Conservation (phyloP, 2,113 vertebrate species). For the Herpetotheres cachinnans region DNA sequence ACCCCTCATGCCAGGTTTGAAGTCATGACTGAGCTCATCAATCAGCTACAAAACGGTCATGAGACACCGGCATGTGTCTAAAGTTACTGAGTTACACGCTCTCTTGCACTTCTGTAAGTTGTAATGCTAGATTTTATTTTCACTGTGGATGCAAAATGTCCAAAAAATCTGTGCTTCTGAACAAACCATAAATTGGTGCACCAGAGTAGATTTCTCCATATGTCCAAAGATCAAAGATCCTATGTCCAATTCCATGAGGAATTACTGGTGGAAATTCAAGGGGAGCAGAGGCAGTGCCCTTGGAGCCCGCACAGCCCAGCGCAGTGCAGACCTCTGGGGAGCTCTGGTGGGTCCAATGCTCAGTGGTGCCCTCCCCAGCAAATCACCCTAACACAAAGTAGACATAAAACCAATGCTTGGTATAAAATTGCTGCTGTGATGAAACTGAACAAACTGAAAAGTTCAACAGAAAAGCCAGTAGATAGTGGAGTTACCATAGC, state of each 20-base stretch:
- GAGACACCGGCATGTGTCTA: background rate
- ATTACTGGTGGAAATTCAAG: background rate
- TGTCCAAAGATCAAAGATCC: background rate
- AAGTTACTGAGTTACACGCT: background rate
- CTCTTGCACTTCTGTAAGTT: background rate
- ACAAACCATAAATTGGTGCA: background rate
- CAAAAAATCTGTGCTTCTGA: background rate
- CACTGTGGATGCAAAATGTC: background rate
- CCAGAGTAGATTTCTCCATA: background rate
- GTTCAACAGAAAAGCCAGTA: background rate
- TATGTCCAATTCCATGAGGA: background rate
- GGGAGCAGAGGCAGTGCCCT: background rate
- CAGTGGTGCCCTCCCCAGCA: background rate
- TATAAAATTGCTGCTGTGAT: background rate
- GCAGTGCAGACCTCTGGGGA: background rate
- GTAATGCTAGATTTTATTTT: background rate
- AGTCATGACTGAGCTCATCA: background rate
- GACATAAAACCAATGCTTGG: background rate
- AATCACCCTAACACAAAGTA: background rate
- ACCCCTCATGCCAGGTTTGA: background rate
- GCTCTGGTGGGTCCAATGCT: background rate
- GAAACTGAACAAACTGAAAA: background rate
- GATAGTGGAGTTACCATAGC: background rate
- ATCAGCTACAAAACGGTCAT: conserved; percentile 9
- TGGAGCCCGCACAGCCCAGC: accelerated